Base-by-base conservation (phyloP, 2,888 invertebrate species). In the Eupithecia exiguata region DNA sequence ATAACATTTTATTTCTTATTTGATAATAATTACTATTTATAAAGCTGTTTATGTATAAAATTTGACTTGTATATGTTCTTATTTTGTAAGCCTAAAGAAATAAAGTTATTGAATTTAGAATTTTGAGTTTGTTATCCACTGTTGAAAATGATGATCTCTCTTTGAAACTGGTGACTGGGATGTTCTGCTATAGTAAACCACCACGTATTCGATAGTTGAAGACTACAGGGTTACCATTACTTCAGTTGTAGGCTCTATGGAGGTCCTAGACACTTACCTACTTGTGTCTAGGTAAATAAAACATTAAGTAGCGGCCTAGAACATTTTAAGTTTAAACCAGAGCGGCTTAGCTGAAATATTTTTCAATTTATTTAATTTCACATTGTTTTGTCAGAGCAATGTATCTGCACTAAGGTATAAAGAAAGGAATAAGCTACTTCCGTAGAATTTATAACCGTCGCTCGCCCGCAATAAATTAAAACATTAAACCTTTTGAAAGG, bases 391-490 rank as follows among this genome's bases (percentile, higher is more conserved):
- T 80, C 73, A 77, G 69, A 79, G 78, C 40, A 6, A 63, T n/a
- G 12, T 43, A 21, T 21, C 21, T 43, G 76, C 40, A 35, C 25
- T 35, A 74, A 71, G 71, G 68, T 79, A 83, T 81, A 83, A 78
- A 71, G 75, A 81, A 81, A 83, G 71, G 69, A 80, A 81, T 84
- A 78, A 79, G 71, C 80, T 79, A 78, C 78, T 78, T 78, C 74
- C 76, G 79, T 76, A 79, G 82, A 82, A 87, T 88, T 84, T 89
- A 89, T 89, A 83, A 86, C 86, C 81, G 86, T 84, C 85, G 84
- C 86, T 84, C 85, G 84, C 84, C 81, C 77, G 85, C 84, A 86
- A 90, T 88, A 88, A 88, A 88, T 90, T 88, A 86, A 81, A 86
- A 84, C 86, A 84, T 86, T 87, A 88, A 87, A 87, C 87, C 84